phyloP scores from a whole-genome alignment of 2,888 invertebrate genomes.

The Parelbella ahira region DNA sequence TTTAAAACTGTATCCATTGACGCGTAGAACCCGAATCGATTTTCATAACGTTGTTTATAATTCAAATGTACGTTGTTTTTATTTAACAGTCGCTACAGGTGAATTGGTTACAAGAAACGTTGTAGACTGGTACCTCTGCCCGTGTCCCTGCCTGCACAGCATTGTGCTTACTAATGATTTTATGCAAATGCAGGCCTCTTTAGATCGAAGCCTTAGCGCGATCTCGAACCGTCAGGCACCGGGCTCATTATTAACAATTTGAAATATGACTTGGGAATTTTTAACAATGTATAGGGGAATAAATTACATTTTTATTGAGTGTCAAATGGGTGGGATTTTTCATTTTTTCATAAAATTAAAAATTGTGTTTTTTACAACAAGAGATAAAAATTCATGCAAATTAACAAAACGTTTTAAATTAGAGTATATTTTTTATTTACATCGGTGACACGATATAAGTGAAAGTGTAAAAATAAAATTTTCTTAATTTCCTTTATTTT shows the following conservation, averaged over 20 bases:
- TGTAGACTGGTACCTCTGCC: conserved; percentile 68
- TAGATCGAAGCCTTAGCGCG: conserved; percentile 80
- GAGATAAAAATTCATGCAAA: no score
- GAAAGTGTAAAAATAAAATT: no score
- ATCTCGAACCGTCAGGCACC: conserved; percentile 79
- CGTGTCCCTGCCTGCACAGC: conserved; percentile 77
- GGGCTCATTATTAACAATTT: conserved; percentile 78
- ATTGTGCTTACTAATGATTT: conserved; percentile 81
- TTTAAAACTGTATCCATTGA: conserved; percentile 20
- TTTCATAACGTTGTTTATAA: not conserved
- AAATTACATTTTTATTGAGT: conserved; percentile 60
- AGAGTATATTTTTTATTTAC: no score
- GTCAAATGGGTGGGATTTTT: conserved; percentile 39
- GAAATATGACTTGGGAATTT: conserved; percentile 75
- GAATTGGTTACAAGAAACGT: conserved; percentile 56
- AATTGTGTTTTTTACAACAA: no score
- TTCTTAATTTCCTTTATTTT: no score
- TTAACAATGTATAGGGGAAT: conserved; percentile 57
- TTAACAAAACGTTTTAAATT: no score
- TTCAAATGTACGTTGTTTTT: conserved; percentile 39
- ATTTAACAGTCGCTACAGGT: conserved; percentile 34
- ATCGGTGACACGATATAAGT: no score
- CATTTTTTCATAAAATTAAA: conserved; percentile 27
- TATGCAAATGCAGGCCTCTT: conserved; percentile 81
- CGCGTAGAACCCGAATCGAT: not conserved